Evolutionary conservation across 2,797 vertebrate genomes (phyloP), one percentile per base, ranked within the genome.

Genomic region (Simalia tracyae): DNA sequence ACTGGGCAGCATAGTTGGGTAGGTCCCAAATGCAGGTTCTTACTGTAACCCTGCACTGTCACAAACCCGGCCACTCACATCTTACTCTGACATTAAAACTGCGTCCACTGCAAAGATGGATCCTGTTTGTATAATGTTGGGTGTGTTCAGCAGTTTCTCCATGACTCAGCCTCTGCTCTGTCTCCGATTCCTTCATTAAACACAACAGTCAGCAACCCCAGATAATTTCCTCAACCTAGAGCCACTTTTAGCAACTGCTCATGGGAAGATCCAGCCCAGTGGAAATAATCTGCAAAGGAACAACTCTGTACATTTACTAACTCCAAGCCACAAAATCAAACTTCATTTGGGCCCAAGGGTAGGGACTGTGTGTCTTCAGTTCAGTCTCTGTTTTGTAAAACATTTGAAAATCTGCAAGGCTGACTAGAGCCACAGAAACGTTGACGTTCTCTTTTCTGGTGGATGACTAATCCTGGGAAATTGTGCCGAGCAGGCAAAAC

Each of bases 151-250:
- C 46, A 22, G 17, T 9, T 17, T 17, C 46, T 31, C 6, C 15
- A 61, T 88, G 91, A 88, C 91, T 91, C 91, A 63, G 56, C 68
- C 86, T 56, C 59, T 22, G 68, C 57, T 81, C 36, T 24, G 46
- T 31, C n/a, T 36, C n/a, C 0, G 63, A 59, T 46, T 31, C 26
- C 24, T 46, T 19, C 3, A 15, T 11, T 5, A 42, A 88, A 57
- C 22, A 24, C 46, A 12, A 50, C 59, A 64, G 87, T 28, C 87
- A 57, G 60, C 72, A 63, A 57, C 66, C 68, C 19, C 1, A 2
- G 59, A 42, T 36, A n/a, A 63, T 50, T 50, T 46, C 76, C 91
- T 64, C 76, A 56, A 12, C 72, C 60, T 50, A 11, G 46, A 12
- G 22, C 22, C 1, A 8, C n/a, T 81, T 59, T 36, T 19, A 63